Conservation (phyloP, 1,140 invertebrate species). For the Drosophila sturtevanti region DNA sequence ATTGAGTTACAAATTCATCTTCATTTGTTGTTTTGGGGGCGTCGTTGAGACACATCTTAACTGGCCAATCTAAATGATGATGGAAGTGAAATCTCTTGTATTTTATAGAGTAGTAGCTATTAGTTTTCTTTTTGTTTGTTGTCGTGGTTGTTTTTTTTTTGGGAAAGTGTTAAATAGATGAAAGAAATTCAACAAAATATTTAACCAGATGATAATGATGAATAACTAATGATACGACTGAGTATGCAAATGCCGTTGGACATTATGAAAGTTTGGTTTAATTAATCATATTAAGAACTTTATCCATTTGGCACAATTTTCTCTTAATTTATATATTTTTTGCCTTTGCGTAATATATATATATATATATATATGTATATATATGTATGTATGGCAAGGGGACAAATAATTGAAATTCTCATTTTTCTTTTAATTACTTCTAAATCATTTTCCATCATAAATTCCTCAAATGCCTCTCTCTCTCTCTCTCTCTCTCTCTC, state of each 20-base stretch:
- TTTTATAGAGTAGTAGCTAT: not conserved
- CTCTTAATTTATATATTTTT: too few relatives aligned
- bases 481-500: too few relatives aligned
- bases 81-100: not conserved
- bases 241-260: not conserved
- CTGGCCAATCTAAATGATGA: not conserved
- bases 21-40: not conserved
- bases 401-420: not conserved
- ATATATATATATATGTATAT: too few relatives aligned
- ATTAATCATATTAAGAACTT: conserved; percentile 5
- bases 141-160: too few relatives aligned
- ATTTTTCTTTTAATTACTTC: conserved; percentile 1
- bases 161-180: conserved; percentile 5
- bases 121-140: conserved; percentile 15
- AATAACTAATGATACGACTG: conserved; percentile 3
- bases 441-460: not conserved
- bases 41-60: not conserved
- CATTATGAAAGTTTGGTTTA: not conserved
- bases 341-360: too few relatives aligned
- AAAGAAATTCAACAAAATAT: not conserved
- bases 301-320: not conserved
- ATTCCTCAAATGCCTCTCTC: not conserved
- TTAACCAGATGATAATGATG: not conserved
- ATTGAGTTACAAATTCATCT: not conserved
- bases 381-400: too few relatives aligned